A percentile compares a stretch with the other conserved stretches of the same genome.
Conservation (phyloP, 2,797 vertebrate species). For the Serranus cabrilla region DNA sequence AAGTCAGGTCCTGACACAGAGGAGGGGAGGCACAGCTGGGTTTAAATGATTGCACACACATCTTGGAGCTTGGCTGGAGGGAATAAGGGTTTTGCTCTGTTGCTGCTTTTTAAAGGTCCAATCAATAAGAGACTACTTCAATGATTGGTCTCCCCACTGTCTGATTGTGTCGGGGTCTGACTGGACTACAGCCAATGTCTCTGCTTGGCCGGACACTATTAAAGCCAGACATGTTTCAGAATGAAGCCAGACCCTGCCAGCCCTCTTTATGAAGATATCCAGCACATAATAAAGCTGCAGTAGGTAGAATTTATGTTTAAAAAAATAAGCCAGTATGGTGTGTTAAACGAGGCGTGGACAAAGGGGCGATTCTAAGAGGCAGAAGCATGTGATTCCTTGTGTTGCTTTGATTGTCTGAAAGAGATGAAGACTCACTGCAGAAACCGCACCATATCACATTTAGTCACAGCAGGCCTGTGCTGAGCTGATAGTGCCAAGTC, state of each 20-base stretch:
- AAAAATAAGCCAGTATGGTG: constrained; percentile 5
- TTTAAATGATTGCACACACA: constrained; percentile 8
- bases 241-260: background rate
- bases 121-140: constrained; percentile 35
- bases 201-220: constrained; percentile 15
- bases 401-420: constrained; percentile 22
- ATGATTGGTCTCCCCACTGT: constrained; percentile 3
- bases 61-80: background rate
- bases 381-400: constrained; percentile 33
- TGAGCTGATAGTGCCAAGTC: constrained; percentile 8
- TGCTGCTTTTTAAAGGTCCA: constrained; percentile 21
- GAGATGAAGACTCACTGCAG: background rate
- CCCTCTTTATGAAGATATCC: background rate
- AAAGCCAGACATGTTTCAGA: constrained; percentile 3
- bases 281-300: background rate
- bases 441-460: constrained; percentile 13
- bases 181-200: constrained; percentile 39
- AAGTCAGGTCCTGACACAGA: constrained; percentile 21
- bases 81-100: constrained; percentile 8
- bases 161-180: constrained; percentile 18
- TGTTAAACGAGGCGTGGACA: background rate
- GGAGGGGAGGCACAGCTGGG: constrained; percentile 30
- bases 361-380: background rate
- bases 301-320: background rate
- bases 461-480: constrained; percentile 8